Evolutionary conservation across 2,888 invertebrate genomes (phyloP).

Genomic region (Troilus luridus): DNA sequence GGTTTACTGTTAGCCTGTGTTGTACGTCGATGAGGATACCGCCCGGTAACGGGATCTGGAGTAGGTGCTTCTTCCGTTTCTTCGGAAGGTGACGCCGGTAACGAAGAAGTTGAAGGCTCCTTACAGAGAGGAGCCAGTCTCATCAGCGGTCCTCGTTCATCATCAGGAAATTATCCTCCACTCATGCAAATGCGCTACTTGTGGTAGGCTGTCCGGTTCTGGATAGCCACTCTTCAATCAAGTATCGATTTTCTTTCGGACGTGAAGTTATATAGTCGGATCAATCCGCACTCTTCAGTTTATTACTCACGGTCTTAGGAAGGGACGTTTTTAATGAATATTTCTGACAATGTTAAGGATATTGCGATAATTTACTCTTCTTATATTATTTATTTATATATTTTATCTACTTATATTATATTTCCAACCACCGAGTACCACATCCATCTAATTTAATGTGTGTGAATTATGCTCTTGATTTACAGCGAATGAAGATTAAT

Average conservation of each 20-base stretch:
- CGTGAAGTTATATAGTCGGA: neutral
- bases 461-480: too few species aligned
- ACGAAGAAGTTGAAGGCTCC: neutral
- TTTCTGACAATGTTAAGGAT: neutral
- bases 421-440: too few species aligned
- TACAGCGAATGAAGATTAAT: too few species aligned
- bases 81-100: too few species aligned
- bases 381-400: too few species aligned
- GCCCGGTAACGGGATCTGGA: conserved; percentile 15
- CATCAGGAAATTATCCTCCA: conserved; percentile 14
- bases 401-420: too few species aligned
- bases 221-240: conserved; percentile 35
- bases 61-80: neutral
- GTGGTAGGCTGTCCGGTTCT: conserved; percentile 25
- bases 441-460: too few species aligned
- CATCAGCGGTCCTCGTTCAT: conserved; percentile 3
- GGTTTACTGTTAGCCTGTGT: conserved; percentile 30
- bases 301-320: neutral
- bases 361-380: neutral
- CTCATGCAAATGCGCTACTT: conserved; percentile 10
- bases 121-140: neutral
- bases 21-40: conserved; percentile 21
- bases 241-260: conserved; percentile 12
- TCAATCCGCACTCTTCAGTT: neutral
- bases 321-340: neutral